Conservation (phyloP, 1,140 invertebrate species). For the Pseudachorutes palmiensis region DNA sequence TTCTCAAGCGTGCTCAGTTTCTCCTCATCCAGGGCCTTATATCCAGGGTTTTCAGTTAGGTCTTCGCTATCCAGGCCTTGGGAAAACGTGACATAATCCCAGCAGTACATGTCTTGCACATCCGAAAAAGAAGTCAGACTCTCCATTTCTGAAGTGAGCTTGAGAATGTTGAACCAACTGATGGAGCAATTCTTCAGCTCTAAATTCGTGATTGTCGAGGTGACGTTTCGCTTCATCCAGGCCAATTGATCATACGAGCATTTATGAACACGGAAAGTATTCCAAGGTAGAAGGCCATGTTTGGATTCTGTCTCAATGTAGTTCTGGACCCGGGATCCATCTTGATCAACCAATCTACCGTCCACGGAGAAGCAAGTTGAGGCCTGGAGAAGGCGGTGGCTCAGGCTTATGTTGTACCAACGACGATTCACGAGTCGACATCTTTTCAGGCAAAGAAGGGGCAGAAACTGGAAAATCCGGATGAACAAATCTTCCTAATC, state of each 20-base stretch:
- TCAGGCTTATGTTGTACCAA: constrained; percentile 13
- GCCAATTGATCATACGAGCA: constrained; percentile 3
- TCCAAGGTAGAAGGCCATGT: not conserved
- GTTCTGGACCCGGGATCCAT: constrained; percentile 17
- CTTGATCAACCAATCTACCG: constrained; percentile 25
- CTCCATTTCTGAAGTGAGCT: constrained; percentile 27
- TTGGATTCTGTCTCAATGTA: constrained; percentile 21
- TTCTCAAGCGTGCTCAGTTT: constrained; percentile 14
- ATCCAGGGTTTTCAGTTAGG: constrained; percentile 12
- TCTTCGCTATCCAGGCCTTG: constrained; percentile 31
- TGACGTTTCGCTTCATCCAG: constrained; percentile 17
- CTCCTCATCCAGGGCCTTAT: constrained; percentile 6
- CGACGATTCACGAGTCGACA: constrained; percentile 18
- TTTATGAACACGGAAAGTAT: constrained; percentile 1
- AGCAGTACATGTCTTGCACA: constrained; percentile 34
- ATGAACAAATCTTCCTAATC: constrained; percentile 8
- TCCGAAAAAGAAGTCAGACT: constrained; percentile 26
- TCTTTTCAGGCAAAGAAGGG: constrained; percentile 18
- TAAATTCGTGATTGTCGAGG: constrained; percentile 15
- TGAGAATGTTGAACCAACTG: constrained; percentile 29
- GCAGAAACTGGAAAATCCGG: constrained; percentile 21
- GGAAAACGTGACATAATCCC: constrained; percentile 35
- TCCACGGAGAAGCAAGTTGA: constrained; percentile 31
- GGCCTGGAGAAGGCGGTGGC: constrained; percentile 8
- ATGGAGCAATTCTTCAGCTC: constrained; percentile 29